Conservation (phyloP, 1,140 invertebrate genomes). For the Sycophila sp. region DNA sequence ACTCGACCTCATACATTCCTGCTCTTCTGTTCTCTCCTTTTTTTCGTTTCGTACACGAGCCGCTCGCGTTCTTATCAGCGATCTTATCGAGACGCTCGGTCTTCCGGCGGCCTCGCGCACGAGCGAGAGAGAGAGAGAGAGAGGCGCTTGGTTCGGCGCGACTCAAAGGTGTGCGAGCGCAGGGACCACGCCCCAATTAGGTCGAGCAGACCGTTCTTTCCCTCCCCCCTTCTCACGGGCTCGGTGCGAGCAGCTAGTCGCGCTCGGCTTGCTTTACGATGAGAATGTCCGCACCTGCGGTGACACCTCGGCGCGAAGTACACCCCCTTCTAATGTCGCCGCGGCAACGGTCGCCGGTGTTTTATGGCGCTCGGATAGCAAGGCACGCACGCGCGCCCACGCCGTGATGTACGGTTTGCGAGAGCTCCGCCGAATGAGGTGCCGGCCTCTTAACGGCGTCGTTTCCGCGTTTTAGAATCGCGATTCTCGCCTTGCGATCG, state of each 20-base stretch:
- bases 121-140: conserved; percentile 28
- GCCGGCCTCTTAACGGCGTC: not conserved
- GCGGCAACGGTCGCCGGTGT: conserved; percentile 44
- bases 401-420: not conserved
- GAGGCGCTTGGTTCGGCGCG: conserved; percentile 18
- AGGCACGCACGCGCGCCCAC: conserved; percentile 51
- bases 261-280: conserved; percentile 59
- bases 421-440: not conserved
- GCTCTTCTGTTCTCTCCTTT: not conserved
- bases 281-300: conserved; percentile 64
- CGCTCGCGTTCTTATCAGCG: conserved; percentile 4
- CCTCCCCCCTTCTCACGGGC: not conserved
- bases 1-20: not conserved
- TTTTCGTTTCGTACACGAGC: not conserved
- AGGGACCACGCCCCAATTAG: conserved; percentile 62
- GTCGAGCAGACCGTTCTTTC: conserved; percentile 47
- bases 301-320: conserved; percentile 54
- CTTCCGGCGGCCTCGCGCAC: conserved; percentile 1
- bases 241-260: conserved; percentile 45
- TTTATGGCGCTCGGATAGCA: conserved; percentile 57
- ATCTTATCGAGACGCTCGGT: conserved; percentile 19
- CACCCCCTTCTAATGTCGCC: conserved; percentile 44
- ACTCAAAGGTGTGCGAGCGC: conserved; percentile 54
- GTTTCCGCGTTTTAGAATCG: conserved; percentile 10
- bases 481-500: not conserved